Evolutionary conservation across 1,140 invertebrate species (phyloP), one percentile per base, ranked within the genome.

Genomic region (Bradynema listronoti): DNA sequence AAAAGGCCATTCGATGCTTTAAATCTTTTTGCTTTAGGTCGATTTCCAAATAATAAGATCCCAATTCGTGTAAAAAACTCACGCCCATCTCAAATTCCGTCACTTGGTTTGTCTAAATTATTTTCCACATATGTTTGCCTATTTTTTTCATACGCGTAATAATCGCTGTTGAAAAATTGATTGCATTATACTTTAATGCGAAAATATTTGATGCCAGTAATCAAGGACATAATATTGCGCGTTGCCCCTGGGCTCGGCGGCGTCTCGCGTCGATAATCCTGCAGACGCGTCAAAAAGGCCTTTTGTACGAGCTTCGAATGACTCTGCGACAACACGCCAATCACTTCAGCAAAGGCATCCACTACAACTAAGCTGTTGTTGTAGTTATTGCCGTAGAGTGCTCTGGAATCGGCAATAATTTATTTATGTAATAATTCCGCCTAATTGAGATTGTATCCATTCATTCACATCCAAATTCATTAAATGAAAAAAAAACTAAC

Each of bases 181-280:
- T 29, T 1, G 14, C n/a, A 9, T 41, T 55, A 61, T 73, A 87
- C 86, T 81, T 90, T 89, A 4, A 90, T 86, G 58, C 93, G 83
- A 79, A 98, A 97, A 81, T 97, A 98, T 82, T 98, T 98, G 89
- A 99, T 97, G 55, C 94, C 93, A 91, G 97, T 98, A 9, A 99
- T 80, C 30, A 99, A 82, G 30, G 90, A 92, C 64, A 97, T 97
- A 59, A 98, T 95, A 75, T 88, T 89, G 71, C 96, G 91, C 0
- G 89, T 91, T 14, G 87, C 90, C 69, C 88, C 85, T 0, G 89
- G 86, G 22, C 87, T 73, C 4, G 53, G 89, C 5, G 88, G 87
- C 77, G 97, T 91, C 73, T 88, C 86, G 42, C 82, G 82, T 52
- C 88, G 80, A 67, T 93, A 79, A 80, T 95, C 92, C 81, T 91